Base-by-base conservation (phyloP, 1,140 invertebrate species). In the Bradynema listronoti region DNA sequence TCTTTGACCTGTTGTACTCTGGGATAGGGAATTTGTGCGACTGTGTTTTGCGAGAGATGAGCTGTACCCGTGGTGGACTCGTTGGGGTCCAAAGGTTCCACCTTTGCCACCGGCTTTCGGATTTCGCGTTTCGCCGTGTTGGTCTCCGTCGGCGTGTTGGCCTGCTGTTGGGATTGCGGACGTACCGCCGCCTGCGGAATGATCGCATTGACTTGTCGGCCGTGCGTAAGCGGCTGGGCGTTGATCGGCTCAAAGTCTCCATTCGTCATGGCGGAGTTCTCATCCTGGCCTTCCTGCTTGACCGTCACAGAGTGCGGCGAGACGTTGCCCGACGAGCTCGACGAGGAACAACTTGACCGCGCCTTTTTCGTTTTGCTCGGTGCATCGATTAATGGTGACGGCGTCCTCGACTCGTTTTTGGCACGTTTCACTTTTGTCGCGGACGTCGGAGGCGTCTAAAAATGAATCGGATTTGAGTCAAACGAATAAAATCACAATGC, bases 91-190 rank as follows among this genome's bases (percentile, higher is more conserved):
- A 61, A 24, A 16, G 56, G 57, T 22, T 61, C 49, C 16, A 61
- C 56, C 56, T 58, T 58, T 5, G 56, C 56, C 1, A 58, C 45
- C 1, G 56, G 56, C 29, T 56, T 58, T 30, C 58, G 55, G 19
- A 1, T 5, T n/a, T 2, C 32, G 9, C 16, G 46, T 16, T 55
- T 56, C 14, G 56, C 42, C 36, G 39, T 43, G 29, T 58, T 60
- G 14, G 58, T 5, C 24, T 29, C 41, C 30, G 32, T 16, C 36
- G 39, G 33, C 3, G 52, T 25, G 6, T 32, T 6, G 24, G 9
- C 52, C 34, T n/a, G 34, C 43, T 41, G 52, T 4, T 32, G 36
- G 19, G 24, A 14, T 29, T 43, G 34, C 25, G 22, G 49, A 22
- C 4, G 49, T 4, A 51, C 9, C 39, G 25, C 27, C 33, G 22